These are phyloP conservation scores for Lordiphosa andalusiaca DNA, from an alignment of 2,888 invertebrate species.

Conservation along the genomic window DNA sequence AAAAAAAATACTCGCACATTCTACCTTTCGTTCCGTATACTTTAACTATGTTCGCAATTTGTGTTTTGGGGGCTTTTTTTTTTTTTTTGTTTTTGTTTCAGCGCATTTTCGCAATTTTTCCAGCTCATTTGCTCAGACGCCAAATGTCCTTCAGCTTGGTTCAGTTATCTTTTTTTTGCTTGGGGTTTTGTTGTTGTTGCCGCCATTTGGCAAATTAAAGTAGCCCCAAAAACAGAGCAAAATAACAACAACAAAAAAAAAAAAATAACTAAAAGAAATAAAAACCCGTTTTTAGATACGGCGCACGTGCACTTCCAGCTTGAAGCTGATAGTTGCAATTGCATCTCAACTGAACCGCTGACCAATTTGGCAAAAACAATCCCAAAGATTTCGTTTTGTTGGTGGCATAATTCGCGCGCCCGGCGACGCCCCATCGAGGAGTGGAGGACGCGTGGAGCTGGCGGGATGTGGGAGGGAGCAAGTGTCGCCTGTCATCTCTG, in stretches of 20 bases:
- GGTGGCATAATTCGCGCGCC: conserved; percentile 68
- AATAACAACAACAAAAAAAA: too few relatives aligned
- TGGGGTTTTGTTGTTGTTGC: conserved; percentile 22
- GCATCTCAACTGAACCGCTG: conserved; percentile 21
- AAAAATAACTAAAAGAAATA: background rate
- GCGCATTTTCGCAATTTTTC: conserved; percentile 60
- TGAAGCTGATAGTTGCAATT: conserved; percentile 48
- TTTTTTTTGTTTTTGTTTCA: too few relatives aligned
- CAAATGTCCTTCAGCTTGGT: conserved; percentile 63
- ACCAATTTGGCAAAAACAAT: conserved; percentile 50
- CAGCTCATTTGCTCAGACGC: conserved; percentile 63
- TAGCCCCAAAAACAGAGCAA: conserved; percentile 27
- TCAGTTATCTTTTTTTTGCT: conserved; percentile 20
- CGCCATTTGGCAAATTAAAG: conserved; percentile 66
- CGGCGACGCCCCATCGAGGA: conserved; percentile 52
- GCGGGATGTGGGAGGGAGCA: conserved; percentile 4
- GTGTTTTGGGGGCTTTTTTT: conserved; percentile 19
- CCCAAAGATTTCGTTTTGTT: conserved; percentile 45
- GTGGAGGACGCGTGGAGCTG: background rate
- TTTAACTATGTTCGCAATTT: conserved; percentile 44
- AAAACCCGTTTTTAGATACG: conserved; percentile 55
- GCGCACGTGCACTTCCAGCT: conserved; percentile 56
- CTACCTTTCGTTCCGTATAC: conserved; percentile 38
- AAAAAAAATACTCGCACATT: conserved; percentile 7
- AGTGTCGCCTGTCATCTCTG: conserved; percentile 20